Percentiles rank a stretch among this genome's conserved stretches.
phyloP scores from a whole-genome alignment of 2,113 vertebrate genomes.

The Xenopus laevis region DNA sequence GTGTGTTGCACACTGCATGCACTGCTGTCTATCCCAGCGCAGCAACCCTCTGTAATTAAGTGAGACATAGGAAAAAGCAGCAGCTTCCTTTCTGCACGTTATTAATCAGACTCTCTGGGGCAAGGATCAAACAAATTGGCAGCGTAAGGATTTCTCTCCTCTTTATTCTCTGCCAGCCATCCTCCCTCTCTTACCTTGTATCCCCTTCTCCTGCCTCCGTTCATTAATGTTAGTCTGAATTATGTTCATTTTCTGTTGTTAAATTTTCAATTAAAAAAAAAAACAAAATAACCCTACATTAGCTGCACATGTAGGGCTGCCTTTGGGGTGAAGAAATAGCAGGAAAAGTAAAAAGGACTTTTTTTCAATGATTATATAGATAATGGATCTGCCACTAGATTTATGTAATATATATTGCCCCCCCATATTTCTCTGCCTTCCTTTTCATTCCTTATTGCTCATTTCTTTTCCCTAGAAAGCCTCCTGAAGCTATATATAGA shows the following conservation, averaged over 20 bases:
- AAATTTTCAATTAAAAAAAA: too few relatives aligned
- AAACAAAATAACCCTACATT: too few relatives aligned
- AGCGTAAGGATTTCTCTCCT: not conserved
- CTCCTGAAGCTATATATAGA: too few relatives aligned
- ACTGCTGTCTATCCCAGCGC: not conserved
- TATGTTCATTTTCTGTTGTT: too few relatives aligned
- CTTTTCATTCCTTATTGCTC: not conserved
- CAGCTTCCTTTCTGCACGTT: not conserved
- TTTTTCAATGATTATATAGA: too few relatives aligned
- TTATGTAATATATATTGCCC: too few relatives aligned
- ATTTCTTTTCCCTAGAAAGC: not conserved
- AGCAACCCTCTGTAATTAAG: not conserved
- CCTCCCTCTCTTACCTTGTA: not conserved
- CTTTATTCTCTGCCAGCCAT: not conserved
- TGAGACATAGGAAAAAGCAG: not conserved
- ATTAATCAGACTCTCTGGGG: slow-evolving; percentile 9
- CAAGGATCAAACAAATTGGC: slow-evolving; percentile 13
- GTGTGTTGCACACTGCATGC: not conserved
- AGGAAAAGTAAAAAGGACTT: too few relatives aligned
- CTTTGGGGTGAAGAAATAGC: too few relatives aligned
- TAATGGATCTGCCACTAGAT: too few relatives aligned
- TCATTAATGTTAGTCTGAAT: too few relatives aligned
- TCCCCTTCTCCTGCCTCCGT: too few relatives aligned
- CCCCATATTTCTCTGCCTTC: not conserved
- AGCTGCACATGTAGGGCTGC: too few relatives aligned